Evolutionary conservation across 2,888 invertebrate genomes (phyloP).

Genomic region (Lacanobia wlatinum): DNA sequence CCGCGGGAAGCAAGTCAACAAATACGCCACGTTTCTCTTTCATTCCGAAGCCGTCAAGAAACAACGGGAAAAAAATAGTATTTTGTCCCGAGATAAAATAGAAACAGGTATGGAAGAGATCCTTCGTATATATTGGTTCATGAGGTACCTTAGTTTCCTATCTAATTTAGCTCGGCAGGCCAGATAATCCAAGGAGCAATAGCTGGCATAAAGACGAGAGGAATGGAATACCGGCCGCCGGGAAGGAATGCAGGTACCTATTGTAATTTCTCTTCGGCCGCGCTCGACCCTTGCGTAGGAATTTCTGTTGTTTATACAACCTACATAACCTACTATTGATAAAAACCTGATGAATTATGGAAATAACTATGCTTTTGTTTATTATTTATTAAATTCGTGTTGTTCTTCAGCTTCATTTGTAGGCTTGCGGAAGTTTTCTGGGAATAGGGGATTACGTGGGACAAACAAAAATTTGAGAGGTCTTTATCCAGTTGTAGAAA

Average conservation of each 20-base stretch:
- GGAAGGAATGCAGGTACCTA: slow-evolving; percentile 67
- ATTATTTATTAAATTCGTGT: slow-evolving; percentile 31
- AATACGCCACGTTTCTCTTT: slow-evolving; percentile 48
- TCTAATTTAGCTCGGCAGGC: slow-evolving; percentile 62
- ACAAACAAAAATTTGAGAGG: neutral
- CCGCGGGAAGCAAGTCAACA: slow-evolving; percentile 46
- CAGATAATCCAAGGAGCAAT: slow-evolving; percentile 68
- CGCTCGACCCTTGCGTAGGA: slow-evolving; percentile 63
- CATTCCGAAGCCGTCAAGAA: slow-evolving; percentile 30
- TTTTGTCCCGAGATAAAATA: slow-evolving; percentile 45
- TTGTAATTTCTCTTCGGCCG: slow-evolving; percentile 65
- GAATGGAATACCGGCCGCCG: slow-evolving; percentile 65
- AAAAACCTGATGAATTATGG: slow-evolving; percentile 62
- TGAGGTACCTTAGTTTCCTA: slow-evolving; percentile 46
- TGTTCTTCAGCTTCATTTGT: slow-evolving; percentile 13
- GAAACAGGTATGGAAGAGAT: slow-evolving; percentile 34
- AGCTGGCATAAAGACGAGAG: slow-evolving; percentile 69
- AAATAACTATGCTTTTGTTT: slow-evolving; percentile 34
- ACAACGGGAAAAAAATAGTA: slow-evolving; percentile 46
- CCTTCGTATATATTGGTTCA: slow-evolving; percentile 50
- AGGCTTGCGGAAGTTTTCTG: neutral
- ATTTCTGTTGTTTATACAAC: slow-evolving; percentile 67
- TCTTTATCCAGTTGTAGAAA: neutral
- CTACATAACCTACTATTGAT: slow-evolving; percentile 61
- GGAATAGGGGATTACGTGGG: neutral